Percentiles rank a stretch among this genome's conserved stretches.
phyloP scores from a whole-genome alignment of 64 coral and sea anemone genomes.

The Dendrophyllia cribrosa region DNA sequence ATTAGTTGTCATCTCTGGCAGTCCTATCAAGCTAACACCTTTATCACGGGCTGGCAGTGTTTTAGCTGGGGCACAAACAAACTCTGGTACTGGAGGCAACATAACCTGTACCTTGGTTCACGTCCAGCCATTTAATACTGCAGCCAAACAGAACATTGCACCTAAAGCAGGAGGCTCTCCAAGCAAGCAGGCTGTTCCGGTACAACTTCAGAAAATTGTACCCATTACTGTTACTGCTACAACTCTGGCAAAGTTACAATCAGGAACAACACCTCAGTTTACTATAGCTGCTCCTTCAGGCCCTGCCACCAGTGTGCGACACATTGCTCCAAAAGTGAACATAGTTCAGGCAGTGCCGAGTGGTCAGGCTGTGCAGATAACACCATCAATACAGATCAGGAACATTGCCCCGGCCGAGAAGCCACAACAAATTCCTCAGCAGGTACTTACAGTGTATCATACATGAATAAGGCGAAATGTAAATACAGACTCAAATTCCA shows the following conservation, averaged over 20 bases:
- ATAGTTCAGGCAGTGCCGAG: slow-evolving; percentile 68
- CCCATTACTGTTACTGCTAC: slow-evolving; percentile 81
- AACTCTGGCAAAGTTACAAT: slow-evolving; percentile 59
- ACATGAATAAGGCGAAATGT: no score
- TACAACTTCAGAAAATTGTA: slow-evolving; percentile 81
- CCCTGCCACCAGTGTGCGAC: slow-evolving; percentile 49
- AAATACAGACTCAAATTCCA: not conserved
- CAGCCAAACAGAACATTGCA: slow-evolving; percentile 67
- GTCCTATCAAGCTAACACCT: slow-evolving; percentile 90
- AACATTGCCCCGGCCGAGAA: slow-evolving; percentile 54
- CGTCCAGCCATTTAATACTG: slow-evolving; percentile 82
- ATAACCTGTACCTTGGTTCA: slow-evolving; percentile 86
- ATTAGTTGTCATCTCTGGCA: slow-evolving; percentile 82
- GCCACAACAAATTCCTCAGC: slow-evolving; percentile 29
- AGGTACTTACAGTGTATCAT: not conserved
- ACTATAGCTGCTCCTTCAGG: slow-evolving; percentile 64
- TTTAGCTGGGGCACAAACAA: slow-evolving; percentile 49
- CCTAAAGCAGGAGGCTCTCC: slow-evolving; percentile 73
- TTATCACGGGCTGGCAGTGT: slow-evolving; percentile 46
- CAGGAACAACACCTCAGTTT: slow-evolving; percentile 52
- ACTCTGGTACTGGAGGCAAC: slow-evolving; percentile 33
- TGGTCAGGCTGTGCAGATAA: slow-evolving; percentile 69
- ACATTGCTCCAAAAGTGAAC: slow-evolving; percentile 91
- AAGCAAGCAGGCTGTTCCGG: slow-evolving; percentile 69
- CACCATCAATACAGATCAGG: slow-evolving; percentile 39